Conservation (phyloP, 2,113 vertebrate genomes). For the Canis aureus region DNA sequence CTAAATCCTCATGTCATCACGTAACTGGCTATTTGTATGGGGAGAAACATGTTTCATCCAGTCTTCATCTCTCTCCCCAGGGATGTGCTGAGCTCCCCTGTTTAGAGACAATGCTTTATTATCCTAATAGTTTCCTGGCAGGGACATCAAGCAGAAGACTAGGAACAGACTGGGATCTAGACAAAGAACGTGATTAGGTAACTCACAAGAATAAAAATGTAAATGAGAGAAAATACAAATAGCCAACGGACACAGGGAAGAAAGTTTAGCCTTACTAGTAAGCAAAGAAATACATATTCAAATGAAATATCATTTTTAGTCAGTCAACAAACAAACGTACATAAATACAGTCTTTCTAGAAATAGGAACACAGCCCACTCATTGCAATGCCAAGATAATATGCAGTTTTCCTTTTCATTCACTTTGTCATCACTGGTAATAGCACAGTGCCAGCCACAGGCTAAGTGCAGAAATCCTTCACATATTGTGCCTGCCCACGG, state of each 20-base stretch:
- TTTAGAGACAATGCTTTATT: slow-evolving; percentile 21
- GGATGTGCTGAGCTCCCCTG: background rate
- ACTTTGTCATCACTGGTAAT: slow-evolving; percentile 9
- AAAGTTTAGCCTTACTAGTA: background rate
- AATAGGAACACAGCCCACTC: background rate
- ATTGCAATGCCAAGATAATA: background rate
- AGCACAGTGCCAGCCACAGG: background rate
- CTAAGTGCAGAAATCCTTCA: background rate
- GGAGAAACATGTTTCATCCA: background rate
- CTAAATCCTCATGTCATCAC: background rate
- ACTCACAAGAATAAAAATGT: slow-evolving; percentile 12
- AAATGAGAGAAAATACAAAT: slow-evolving; percentile 58
- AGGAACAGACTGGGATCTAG: background rate
- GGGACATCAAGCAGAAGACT: background rate
- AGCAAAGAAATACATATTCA: slow-evolving; percentile 49
- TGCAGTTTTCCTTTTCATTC: slow-evolving; percentile 34
- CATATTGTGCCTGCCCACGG: background rate
- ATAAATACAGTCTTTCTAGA: slow-evolving; percentile 54
- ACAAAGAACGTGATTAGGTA: slow-evolving; percentile 45
- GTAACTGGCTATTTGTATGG: background rate
- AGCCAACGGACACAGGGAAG: background rate
- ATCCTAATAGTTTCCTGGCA: slow-evolving; percentile 6
- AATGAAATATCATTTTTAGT: slow-evolving; percentile 24
- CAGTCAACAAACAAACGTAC: slow-evolving; percentile 54
- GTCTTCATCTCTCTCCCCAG: background rate